phyloP scores from a whole-genome alignment of 2,113 vertebrate species.

The Pimephales promelas region DNA sequence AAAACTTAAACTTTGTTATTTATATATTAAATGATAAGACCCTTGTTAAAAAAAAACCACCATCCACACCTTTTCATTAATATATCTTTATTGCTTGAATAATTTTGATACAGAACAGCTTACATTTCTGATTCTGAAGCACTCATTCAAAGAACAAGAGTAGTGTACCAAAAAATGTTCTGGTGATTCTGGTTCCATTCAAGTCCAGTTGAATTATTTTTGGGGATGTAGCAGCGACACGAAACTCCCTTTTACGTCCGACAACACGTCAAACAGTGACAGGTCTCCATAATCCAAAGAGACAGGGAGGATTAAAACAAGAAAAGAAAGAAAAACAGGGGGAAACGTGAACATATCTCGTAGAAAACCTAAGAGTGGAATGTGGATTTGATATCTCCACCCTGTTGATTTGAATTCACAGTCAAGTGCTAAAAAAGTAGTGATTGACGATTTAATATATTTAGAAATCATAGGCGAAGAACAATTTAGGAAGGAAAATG shows the following conservation, averaged over 20 bases:
- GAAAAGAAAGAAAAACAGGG: conserved; percentile 38
- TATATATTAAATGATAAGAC: too few relatives aligned
- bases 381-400: conserved; percentile 53
- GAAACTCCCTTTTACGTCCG: conserved; percentile 86
- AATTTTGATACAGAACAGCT: conserved; percentile 94
- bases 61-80: conserved; percentile 67
- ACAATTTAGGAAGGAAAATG: conserved; percentile 78
- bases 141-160: conserved; percentile 68
- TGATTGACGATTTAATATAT: conserved; percentile 82
- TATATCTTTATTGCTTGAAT: conserved; percentile 98
- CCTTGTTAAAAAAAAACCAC: background rate
- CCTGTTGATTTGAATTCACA: conserved; percentile 80
- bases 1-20: too few relatives aligned
- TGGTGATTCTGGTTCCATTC: conserved; percentile 73
- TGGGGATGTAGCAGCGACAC: conserved; percentile 84
- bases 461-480: conserved; percentile 70
- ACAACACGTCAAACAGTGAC: conserved; percentile 66
- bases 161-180: conserved; percentile 57
- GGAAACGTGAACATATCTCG: conserved; percentile 41
- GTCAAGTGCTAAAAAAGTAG: conserved; percentile 92
- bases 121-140: conserved; percentile 84
- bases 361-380: conserved; percentile 53
- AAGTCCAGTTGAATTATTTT: conserved; percentile 85
- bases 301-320: conserved; percentile 2
- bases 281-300: conserved; percentile 58